These are phyloP conservation scores for Dromius quadrimaculatus DNA, from an alignment of 2,888 invertebrate species.

Conservation along the genomic window DNA sequence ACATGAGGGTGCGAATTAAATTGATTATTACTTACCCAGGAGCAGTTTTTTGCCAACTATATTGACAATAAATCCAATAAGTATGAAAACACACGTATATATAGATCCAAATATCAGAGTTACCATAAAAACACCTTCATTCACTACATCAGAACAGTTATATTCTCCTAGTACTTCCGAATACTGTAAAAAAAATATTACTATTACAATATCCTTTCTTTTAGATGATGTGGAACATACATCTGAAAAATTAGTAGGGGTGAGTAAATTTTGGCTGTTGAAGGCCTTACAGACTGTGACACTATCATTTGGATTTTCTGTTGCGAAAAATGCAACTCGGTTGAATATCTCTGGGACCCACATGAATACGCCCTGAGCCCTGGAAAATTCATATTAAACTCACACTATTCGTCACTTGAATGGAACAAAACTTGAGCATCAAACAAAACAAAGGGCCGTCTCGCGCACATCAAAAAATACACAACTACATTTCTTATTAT, in stretches of 20 bases:
- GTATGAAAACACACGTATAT: constrained; percentile 61
- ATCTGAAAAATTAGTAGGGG: constrained; percentile 8
- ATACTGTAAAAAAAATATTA: constrained; percentile 58
- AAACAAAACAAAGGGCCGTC: constrained; percentile 55
- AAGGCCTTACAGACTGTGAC: constrained; percentile 62
- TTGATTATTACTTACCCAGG: constrained; percentile 41
- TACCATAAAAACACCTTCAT: constrained; percentile 62
- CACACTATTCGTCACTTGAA: background rate
- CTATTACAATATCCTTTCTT: background rate
- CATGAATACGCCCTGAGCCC: constrained; percentile 71
- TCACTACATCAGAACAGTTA: constrained; percentile 61
- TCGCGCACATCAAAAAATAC: background rate
- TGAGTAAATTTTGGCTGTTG: constrained; percentile 52
- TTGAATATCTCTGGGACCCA: constrained; percentile 74
- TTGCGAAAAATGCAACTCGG: constrained; percentile 63
- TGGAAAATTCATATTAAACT: constrained; percentile 55
- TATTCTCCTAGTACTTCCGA: constrained; percentile 41
- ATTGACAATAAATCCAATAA: constrained; percentile 65
- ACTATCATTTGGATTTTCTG: constrained; percentile 56
- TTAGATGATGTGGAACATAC: background rate
- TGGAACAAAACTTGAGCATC: constrained; percentile 52
- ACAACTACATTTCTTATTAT: too few species aligned
- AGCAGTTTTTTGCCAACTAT: constrained; percentile 69
- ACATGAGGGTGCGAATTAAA: too few species aligned
- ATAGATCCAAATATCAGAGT: constrained; percentile 60